phyloP scores from a whole-genome alignment of 2,113 vertebrate genomes.

The Orientallactaga bullata region DNA sequence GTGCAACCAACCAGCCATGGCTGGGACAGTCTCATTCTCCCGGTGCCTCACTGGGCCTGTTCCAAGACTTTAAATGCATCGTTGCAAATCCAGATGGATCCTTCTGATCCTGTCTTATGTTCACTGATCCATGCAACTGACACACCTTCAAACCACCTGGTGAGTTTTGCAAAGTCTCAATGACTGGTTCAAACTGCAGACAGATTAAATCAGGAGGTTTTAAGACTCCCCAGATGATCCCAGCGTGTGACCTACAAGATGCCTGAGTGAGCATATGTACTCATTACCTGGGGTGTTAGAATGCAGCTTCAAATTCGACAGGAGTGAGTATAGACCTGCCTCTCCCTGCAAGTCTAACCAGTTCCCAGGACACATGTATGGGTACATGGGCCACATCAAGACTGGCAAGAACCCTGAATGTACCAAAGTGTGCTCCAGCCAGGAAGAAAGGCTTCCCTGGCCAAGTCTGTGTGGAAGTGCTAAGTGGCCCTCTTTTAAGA shows the following conservation, averaged over 20 bases:
- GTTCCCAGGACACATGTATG: accelerated
- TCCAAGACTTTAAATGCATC: neutral
- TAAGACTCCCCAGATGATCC: neutral
- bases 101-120: neutral
- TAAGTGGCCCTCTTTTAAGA: accelerated
- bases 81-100: neutral
- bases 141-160: neutral
- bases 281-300: neutral
- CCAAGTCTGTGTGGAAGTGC: neutral
- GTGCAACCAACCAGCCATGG: neutral
- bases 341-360: neutral
- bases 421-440: neutral
- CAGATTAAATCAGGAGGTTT: neutral
- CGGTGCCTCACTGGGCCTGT: neutral
- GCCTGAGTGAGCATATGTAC: accelerated
- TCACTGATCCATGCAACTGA: neutral
- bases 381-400: no score
- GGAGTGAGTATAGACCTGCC: neutral
- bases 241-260: neutral
- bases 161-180: neutral
- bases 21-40: neutral
- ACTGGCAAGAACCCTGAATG: neutral
- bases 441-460: neutral
- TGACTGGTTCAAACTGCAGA: neutral
- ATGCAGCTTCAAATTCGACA: neutral